Evolutionary conservation across 2,797 vertebrate genomes (phyloP).

Genomic region (Malacoraja senta): DNA sequence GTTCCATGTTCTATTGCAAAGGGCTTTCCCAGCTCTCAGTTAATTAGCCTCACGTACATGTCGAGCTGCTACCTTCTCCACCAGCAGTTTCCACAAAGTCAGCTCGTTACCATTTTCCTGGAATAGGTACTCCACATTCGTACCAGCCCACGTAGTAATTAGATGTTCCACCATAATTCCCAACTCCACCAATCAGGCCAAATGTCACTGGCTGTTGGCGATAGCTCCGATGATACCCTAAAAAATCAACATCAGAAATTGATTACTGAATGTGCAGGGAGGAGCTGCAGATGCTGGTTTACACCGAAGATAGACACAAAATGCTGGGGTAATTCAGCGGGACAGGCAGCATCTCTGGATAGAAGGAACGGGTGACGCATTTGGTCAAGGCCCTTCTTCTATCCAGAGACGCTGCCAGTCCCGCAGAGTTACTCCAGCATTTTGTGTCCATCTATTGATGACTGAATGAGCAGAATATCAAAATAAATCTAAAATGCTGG

Average conservation of each 20-base stretch:
- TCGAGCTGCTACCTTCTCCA: neutral
- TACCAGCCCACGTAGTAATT: conserved; percentile 94
- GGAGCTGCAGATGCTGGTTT: too few species aligned
- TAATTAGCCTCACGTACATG: neutral
- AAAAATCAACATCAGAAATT: conserved; percentile 28
- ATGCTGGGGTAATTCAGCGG: too few species aligned
- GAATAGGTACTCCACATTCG: conserved; percentile 91
- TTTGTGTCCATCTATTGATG: too few species aligned
- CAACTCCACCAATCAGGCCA: conserved; percentile 70
- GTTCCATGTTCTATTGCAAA: conserved; percentile 8
- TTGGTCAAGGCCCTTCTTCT: too few species aligned
- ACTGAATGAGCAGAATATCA: neutral
- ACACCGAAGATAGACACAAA: too few species aligned
- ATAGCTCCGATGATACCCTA: conserved; percentile 86
- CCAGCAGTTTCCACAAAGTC: neutral
- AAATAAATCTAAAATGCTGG: too few species aligned
- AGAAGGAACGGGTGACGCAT: too few species aligned
- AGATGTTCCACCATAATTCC: conserved; percentile 60
- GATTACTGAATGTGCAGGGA: neutral
- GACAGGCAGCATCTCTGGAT: too few species aligned
- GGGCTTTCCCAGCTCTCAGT: neutral
- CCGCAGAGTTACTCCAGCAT: too few species aligned
- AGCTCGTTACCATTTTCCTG: conserved; percentile 85
- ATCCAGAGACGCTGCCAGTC: too few species aligned
- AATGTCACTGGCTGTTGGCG: conserved; percentile 88